Conservation (phyloP, 2,113 vertebrate genomes). For the Notothenia rossii region DNA sequence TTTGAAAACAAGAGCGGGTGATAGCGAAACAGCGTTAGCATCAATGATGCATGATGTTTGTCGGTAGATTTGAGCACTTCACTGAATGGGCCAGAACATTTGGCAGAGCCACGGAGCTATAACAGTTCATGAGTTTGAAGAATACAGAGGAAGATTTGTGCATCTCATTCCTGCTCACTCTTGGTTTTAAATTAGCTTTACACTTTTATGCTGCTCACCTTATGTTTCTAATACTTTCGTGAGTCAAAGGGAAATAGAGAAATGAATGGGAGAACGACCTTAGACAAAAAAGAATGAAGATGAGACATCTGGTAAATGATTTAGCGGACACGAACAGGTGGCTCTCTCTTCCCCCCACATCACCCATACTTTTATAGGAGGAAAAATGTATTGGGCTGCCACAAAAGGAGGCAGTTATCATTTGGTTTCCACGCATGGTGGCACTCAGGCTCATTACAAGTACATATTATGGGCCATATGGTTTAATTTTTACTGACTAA, state of each 20-base stretch:
- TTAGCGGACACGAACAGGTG: slow-evolving; percentile 69
- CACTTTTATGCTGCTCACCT: not conserved
- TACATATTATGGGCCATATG: slow-evolving; percentile 72
- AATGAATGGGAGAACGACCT: slow-evolving; percentile 10
- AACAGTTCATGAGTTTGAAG: not conserved
- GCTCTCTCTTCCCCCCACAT: slow-evolving; percentile 48
- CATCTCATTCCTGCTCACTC: slow-evolving; percentile 15
- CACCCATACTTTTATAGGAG: slow-evolving; percentile 62
- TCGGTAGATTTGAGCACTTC: slow-evolving; percentile 8
- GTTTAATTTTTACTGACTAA: slow-evolving; percentile 66
- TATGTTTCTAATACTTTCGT: slow-evolving; percentile 2
- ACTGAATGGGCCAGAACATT: slow-evolving; percentile 19
- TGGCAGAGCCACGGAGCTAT: not conserved
- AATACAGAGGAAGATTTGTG: not conserved
- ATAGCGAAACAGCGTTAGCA: slow-evolving; percentile 8
- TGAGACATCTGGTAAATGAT: slow-evolving; percentile 63
- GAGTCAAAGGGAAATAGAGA: slow-evolving; percentile 15
- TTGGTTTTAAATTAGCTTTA: slow-evolving; percentile 36
- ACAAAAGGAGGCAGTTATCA: slow-evolving; percentile 60
- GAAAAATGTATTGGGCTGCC: slow-evolving; percentile 75
- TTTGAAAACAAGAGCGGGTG: not conserved
- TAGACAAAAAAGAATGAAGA: slow-evolving; percentile 40
- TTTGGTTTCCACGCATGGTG: slow-evolving; percentile 68
- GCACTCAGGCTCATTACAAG: slow-evolving; percentile 68
- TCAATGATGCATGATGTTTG: slow-evolving; percentile 36